Evolutionary conservation across 2,797 vertebrate genomes (phyloP).

Genomic region (Oophaga sylvatica): DNA sequence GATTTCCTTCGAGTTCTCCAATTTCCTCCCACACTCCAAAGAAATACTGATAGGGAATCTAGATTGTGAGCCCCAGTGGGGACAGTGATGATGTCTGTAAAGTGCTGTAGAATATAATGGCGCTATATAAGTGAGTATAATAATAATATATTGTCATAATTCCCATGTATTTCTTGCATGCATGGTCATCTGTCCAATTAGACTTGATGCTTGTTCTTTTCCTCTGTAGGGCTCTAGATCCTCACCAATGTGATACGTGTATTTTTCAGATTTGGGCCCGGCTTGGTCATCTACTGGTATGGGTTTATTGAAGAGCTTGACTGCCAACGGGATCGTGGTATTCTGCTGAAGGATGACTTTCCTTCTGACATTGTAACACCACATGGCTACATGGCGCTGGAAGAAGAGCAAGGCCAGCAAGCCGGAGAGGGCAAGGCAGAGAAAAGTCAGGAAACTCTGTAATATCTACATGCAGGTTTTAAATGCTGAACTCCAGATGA

Average conservation of each 20-base stretch:
- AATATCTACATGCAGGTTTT: constrained; percentile 59
- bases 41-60: no score
- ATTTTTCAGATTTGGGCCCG: constrained; percentile 89
- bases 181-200: not conserved
- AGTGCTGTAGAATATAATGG: no score
- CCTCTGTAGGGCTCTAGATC: not conserved
- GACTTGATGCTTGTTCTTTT: not conserved
- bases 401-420: constrained; percentile 56
- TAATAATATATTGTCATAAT: no score
- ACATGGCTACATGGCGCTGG: constrained; percentile 72
- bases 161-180: not conserved
- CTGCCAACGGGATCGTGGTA: constrained; percentile 92
- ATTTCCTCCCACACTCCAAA: no score
- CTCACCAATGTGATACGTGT: not conserved
- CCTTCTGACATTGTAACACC: constrained; percentile 91
- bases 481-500: constrained; percentile 93
- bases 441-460: constrained; percentile 89
- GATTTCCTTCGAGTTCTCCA: no score
- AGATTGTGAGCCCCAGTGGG: no score
- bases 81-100: no score
- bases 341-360: constrained; percentile 94
- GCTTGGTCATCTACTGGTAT: constrained; percentile 98
- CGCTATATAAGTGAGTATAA: no score
- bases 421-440: constrained; percentile 65
- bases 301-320: constrained; percentile 95